Evolutionary conservation across 1,140 invertebrate species (phyloP).

Genomic region (Drosophila simulans): DNA sequence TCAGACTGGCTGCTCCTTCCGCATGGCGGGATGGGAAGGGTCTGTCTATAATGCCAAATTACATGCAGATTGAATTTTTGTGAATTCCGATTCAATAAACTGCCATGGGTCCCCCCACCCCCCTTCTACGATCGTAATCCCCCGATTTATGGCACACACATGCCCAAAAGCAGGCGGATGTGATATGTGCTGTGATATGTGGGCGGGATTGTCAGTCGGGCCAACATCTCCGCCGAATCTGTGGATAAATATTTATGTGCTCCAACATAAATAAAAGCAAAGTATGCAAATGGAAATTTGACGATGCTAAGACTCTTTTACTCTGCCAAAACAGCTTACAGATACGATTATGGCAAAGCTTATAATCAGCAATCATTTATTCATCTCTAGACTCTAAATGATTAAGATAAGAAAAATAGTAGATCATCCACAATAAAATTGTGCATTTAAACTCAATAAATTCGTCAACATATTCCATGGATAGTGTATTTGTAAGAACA

Average conservation of each 20-base stretch:
- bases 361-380: too few relatives aligned
- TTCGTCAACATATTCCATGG: too few relatives aligned
- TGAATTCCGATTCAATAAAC: constrained; percentile 75
- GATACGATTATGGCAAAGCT: too few relatives aligned
- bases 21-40: constrained; percentile 14
- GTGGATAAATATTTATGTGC: constrained; percentile 76
- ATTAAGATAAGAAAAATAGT: background rate
- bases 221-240: constrained; percentile 22
- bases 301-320: background rate
- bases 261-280: constrained; percentile 71
- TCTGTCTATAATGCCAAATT: constrained; percentile 42
- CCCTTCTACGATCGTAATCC: constrained; percentile 59
- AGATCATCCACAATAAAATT: too few relatives aligned
- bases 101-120: constrained; percentile 53
- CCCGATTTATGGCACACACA: constrained; percentile 59
- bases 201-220: constrained; percentile 32
- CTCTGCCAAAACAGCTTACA: background rate
- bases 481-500: background rate
- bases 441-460: too few relatives aligned
- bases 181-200: background rate
- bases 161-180: constrained; percentile 13
- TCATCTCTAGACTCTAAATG: background rate
- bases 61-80: constrained; percentile 75
- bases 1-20: constrained; percentile 30
- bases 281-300: constrained; percentile 34